Percentiles rank a stretch among this genome's conserved stretches.
phyloP scores from a whole-genome alignment of 2,888 invertebrate genomes.

The Poecilus cupreus region DNA sequence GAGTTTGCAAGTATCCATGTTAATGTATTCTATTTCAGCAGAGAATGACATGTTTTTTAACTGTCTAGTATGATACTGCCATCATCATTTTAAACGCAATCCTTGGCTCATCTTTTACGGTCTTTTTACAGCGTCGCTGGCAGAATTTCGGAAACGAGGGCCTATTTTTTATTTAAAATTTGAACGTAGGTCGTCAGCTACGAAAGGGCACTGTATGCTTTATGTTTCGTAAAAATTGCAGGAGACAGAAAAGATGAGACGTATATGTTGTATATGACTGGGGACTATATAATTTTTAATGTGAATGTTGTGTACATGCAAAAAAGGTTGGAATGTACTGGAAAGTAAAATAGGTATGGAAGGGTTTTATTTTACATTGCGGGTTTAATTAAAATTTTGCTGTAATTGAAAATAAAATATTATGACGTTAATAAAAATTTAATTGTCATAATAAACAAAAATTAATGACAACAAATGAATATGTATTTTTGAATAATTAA shows the following conservation, averaged over 20 bases:
- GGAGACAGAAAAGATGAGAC: conserved; percentile 23
- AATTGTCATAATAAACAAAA: no score
- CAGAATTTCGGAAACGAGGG: conserved; percentile 27
- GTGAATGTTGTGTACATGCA: background rate
- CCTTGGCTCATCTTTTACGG: conserved; percentile 23
- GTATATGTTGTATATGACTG: background rate
- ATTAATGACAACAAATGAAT: no score
- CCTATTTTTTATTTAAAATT: conserved; percentile 52
- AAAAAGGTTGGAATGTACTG: background rate
- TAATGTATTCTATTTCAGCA: conserved; percentile 45
- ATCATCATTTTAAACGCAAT: conserved; percentile 40
- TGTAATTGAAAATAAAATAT: conserved; percentile 16
- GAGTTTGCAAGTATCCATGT: background rate
- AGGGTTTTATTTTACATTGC: background rate
- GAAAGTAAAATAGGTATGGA: background rate
- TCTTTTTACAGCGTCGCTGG: conserved; percentile 27
- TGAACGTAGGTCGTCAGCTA: conserved; percentile 44
- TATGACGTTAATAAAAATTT: no score
- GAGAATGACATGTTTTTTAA: conserved; percentile 23
- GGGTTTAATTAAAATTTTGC: background rate
- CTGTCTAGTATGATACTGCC: conserved; percentile 24
- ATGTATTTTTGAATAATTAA: no score
- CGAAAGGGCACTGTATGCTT: conserved; percentile 40
- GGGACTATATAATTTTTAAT: conserved; percentile 8
- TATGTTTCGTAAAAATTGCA: conserved; percentile 51